phyloP scores from a whole-genome alignment of 2,888 invertebrate genomes.

The Heteromurus nitidus region DNA sequence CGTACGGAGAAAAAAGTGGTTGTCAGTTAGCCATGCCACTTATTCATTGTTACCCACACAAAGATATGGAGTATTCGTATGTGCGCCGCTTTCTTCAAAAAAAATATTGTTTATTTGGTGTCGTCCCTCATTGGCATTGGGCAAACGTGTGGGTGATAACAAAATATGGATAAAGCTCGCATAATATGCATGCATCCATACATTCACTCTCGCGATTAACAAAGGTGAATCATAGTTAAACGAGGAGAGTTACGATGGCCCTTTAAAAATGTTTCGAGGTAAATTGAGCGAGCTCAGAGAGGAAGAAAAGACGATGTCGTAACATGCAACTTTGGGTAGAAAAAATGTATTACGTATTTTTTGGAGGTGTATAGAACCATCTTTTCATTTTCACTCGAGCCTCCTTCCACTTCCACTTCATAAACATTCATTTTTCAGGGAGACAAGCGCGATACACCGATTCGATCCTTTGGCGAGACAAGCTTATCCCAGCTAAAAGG shows the following conservation, averaged over 20 bases:
- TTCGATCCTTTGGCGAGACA: background rate
- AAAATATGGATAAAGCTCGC: background rate
- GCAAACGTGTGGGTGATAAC: background rate
- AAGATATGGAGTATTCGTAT: too few relatives aligned
- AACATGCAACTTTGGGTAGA: too few relatives aligned
- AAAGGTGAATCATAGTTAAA: conserved; percentile 26
- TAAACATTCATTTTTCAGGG: conserved; percentile 36
- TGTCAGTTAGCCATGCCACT: conserved; percentile 19
- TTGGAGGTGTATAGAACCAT: background rate
- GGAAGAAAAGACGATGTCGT: conserved; percentile 19
- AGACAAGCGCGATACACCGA: background rate
- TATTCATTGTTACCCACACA: conserved; percentile 20
- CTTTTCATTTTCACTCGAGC: background rate
- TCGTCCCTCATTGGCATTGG: background rate
- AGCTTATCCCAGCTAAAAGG: too few relatives aligned
- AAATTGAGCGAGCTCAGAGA: conserved; percentile 24
- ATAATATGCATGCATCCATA: background rate
- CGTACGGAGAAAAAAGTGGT: background rate
- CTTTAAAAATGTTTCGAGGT: background rate
- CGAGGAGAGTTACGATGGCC: background rate
- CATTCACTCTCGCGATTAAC: too few relatives aligned
- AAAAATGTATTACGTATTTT: too few relatives aligned
- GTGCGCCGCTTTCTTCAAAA: background rate
- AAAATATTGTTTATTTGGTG: background rate
- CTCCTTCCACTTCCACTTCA: conserved; percentile 15